Base-by-base conservation (phyloP, 2,797 vertebrate genomes). In the Pyrocephalus nanus region DNA sequence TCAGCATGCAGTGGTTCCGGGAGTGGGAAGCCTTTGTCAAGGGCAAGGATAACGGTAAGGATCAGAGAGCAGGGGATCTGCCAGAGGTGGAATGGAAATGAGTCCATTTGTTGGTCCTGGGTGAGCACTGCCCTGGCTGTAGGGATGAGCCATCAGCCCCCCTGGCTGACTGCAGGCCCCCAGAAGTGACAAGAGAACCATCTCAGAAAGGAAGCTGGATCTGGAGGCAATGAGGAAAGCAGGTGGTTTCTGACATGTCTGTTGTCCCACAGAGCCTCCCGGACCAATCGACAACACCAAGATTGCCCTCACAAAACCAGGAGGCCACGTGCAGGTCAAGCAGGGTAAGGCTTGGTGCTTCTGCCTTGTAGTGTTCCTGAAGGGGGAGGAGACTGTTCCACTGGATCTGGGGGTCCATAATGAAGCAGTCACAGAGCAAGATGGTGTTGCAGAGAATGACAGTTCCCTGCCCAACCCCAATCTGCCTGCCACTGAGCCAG, bases 1-100 rank as follows among this genome's bases (percentile, higher is more conserved):
- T 99, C 97, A 99, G 99, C 97, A 99, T 99, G 99, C 99, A 99
- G 97, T 99, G 99, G 99, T 99, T 99, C 97, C 98, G 99, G 6
- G 99, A 99, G 96, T 99, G 99, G 99, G 99, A 99, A 97, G 98
- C 98, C 91, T 99, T 99, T 43, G 99, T 99, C 95, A 99, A 99
- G 97, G 99, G 99, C 80, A 99, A 99, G 97, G 99, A 99, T 95
- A 99, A 98, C 0, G 99, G 99, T 99, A 98, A 95, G 95, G 74
- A 26, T 11, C 34, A 15, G 27, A 7, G 55, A 11, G 6, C 19
- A 23, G 58, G 70, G 54, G 54, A 2, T 19, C 13, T 45, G 8
- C 1, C 0, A 3, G 38, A 22, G 57, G 45, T 4, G 21, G 34
- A 14, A 17, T 13, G 54, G 65, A 30, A 70, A 36, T 0, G 5